phyloP scores from a whole-genome alignment of 2,888 invertebrate species.

The Xestia sexstrigata region DNA sequence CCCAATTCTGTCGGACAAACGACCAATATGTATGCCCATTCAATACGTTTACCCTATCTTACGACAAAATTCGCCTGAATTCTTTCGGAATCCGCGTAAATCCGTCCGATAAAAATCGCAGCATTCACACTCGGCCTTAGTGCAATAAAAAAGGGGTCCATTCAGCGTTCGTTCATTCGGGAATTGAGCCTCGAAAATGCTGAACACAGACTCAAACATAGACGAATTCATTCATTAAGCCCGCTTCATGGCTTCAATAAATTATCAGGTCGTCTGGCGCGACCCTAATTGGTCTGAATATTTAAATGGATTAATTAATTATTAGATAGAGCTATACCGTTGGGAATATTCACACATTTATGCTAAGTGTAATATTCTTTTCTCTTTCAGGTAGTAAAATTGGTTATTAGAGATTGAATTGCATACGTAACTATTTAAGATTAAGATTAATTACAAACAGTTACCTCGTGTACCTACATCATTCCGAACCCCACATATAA shows the following conservation, averaged over 20 bases:
- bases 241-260: conserved; percentile 59
- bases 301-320: conserved; percentile 45
- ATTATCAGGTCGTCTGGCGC: conserved; percentile 60
- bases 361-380: conserved; percentile 12
- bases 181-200: conserved; percentile 35
- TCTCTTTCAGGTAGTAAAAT: not conserved
- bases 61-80: conserved; percentile 13
- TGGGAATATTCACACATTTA: too few species aligned
- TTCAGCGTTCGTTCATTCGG: conserved; percentile 19
- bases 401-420: not conserved
- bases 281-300: conserved; percentile 63
- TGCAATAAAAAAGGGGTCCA: conserved; percentile 34
- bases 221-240: conserved; percentile 62
- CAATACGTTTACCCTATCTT: conserved; percentile 16
- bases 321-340: conserved; percentile 7
- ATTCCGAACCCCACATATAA: too few species aligned
- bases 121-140: conserved; percentile 15
- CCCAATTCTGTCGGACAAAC: conserved; percentile 24
- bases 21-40: conserved; percentile 26
- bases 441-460: too few species aligned
- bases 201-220: conserved; percentile 47
- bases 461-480: too few species aligned
- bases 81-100: conserved; percentile 26
- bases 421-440: too few species aligned
- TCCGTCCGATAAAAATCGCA: conserved; percentile 46